phyloP scores from a whole-genome alignment of 2,888 invertebrate genomes.

The Lycaena phlaeas region DNA sequence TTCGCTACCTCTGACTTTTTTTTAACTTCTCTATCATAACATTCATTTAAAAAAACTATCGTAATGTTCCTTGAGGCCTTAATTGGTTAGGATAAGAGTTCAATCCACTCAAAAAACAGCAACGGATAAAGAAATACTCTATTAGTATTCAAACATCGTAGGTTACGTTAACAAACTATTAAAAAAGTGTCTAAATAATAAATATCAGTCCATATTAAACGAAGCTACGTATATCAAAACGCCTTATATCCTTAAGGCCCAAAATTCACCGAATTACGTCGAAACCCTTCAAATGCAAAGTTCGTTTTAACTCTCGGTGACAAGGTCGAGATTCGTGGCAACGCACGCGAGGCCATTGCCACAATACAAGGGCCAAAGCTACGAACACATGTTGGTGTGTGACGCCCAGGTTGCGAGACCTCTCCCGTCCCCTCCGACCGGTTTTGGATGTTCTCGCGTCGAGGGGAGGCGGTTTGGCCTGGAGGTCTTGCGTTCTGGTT shows the following conservation, averaged over 20 bases:
- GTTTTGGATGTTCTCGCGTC: conserved; percentile 16
- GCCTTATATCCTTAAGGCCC: neutral
- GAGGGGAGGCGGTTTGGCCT: conserved; percentile 20
- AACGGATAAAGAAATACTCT: too few relatives aligned
- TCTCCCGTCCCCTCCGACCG: conserved; percentile 27
- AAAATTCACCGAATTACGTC: too few relatives aligned
- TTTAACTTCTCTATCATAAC: too few relatives aligned
- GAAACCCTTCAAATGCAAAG: conserved; percentile 19
- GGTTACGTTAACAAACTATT: too few relatives aligned
- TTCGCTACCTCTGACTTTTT: too few relatives aligned
- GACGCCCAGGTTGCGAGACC: conserved; percentile 35
- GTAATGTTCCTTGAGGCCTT: too few relatives aligned
- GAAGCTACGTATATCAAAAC: neutral
- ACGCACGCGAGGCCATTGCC: conserved; percentile 30
- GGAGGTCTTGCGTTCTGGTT: conserved; percentile 36
- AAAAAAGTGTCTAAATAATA: too few relatives aligned
- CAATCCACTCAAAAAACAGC: too few relatives aligned
- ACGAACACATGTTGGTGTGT: conserved; percentile 61
- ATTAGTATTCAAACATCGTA: too few relatives aligned
- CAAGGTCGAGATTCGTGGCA: conserved; percentile 33
- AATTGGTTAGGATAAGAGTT: too few relatives aligned
- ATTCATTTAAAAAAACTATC: too few relatives aligned
- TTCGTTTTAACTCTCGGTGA: conserved; percentile 1
- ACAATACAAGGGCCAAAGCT: conserved; percentile 51
- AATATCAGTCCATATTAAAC: too few relatives aligned